Base-by-base conservation (phyloP, 2,113 vertebrate species). In the Irena cyanogastra region DNA sequence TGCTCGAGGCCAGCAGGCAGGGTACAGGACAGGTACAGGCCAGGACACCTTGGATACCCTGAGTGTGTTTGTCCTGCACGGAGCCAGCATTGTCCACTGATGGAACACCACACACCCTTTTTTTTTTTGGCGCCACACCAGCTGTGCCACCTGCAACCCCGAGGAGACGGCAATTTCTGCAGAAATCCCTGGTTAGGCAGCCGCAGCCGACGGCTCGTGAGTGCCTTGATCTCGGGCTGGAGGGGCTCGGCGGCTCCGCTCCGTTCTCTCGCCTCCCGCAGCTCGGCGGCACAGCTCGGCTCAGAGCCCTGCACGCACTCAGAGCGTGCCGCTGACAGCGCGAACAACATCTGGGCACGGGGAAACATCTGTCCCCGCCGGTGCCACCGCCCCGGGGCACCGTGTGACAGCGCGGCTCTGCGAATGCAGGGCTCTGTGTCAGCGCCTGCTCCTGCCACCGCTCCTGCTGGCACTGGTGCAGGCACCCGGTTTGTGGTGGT, bases 341-440 rank as follows among this genome's bases (percentile, higher is more conserved):
- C 11, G 42, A n/a, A 26, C 23, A 57, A 61, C 79, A n/a, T 65
- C 69, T 45, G 71, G 66, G 27, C 44, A 10, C 24, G 2, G 42
- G 37, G 44, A 35, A 39, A 14, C 15, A 6, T 59, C 44, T 26
- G 24, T 68, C n/a, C n/a, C n/a, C n/a, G n/a, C n/a, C n/a, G 18
- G 44, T 45, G 44, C 19, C 44, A 45, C 44, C 44, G 9, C 16
- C 28, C 23, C 87, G 4, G 59, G 47, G 39, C 78, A 9, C 10
- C 1, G 4, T 3, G 2, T 28, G 78, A 12, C 39, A 30, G 30
- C 23, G 1, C 0, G 1, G 56, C 78, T 31, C 37, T 0, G 10
- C 41, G 72, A 45, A n/a, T 53, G 2, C 45, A 77, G 89, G 70
- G 54, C 66, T 83, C 76, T 65, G 80, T 72, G 92, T 69, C 75